Percentiles rank a stretch among this genome's conserved stretches.
These are phyloP conservation scores for Phorcus lineatus DNA, from an alignment of 2,888 invertebrate species.

Conservation along the genomic window DNA sequence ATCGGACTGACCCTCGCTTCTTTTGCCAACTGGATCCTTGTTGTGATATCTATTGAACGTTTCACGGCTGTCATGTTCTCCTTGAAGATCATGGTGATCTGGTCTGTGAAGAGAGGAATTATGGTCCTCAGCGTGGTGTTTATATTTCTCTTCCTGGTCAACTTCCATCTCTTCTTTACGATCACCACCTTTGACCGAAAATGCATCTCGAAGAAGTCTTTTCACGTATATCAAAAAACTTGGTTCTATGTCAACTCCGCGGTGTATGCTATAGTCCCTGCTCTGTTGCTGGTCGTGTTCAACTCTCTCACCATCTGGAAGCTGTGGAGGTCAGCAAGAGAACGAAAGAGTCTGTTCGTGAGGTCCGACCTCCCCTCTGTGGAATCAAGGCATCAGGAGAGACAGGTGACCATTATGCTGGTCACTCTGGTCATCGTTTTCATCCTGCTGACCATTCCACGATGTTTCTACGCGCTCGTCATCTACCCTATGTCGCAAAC, in stretches of 20 bases:
- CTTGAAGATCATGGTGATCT: background rate
- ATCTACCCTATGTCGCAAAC: too few relatives aligned
- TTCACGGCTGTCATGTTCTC: background rate
- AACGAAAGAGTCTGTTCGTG: background rate
- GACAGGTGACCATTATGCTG: background rate
- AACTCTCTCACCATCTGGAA: background rate
- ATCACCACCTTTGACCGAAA: too few relatives aligned
- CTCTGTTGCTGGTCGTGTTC: background rate
- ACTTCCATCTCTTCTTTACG: background rate
- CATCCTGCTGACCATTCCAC: background rate
- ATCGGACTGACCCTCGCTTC: background rate
- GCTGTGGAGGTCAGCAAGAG: background rate
- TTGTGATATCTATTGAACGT: background rate
- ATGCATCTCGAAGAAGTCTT: too few relatives aligned
- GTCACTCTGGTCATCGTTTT: background rate
- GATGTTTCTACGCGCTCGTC: background rate
- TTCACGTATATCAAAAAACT: too few relatives aligned
- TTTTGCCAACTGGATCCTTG: background rate
- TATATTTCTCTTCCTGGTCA: background rate
- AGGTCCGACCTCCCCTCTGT: background rate
- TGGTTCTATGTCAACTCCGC: background rate
- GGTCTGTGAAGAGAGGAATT: background rate
- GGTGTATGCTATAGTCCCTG: background rate
- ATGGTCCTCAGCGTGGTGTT: background rate
- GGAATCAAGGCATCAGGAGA: background rate